phyloP scores from a whole-genome alignment of 2,113 vertebrate species.

The Polypterus bichir region DNA sequence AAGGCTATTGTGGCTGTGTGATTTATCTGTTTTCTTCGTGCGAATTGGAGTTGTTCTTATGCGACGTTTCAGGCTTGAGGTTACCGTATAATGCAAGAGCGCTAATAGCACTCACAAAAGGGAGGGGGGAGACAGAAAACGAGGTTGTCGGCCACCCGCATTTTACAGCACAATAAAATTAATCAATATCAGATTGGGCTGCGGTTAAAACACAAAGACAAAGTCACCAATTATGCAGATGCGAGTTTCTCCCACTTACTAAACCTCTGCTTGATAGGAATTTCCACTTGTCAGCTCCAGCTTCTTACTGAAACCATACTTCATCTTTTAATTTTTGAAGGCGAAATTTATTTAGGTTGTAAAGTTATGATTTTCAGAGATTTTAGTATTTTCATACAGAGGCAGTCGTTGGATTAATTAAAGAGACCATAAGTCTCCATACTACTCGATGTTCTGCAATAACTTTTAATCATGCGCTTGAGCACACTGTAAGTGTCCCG shows the following conservation, averaged over 20 bases:
- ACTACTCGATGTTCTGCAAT: too few species aligned
- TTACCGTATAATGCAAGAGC: too few species aligned
- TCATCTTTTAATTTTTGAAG: background rate
- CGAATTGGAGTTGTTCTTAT: too few species aligned
- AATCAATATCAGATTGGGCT: conserved; percentile 51
- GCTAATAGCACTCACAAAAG: too few species aligned
- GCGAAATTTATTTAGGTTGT: background rate
- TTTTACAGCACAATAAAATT: conserved; percentile 50
- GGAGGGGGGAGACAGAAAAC: conserved; percentile 17
- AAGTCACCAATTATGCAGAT: conserved; percentile 23
- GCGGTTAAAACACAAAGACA: conserved; percentile 32
- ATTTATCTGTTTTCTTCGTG: too few species aligned
- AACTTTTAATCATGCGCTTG: too few species aligned
- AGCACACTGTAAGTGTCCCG: too few species aligned
- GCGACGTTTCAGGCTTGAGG: too few species aligned
- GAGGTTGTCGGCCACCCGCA: conserved; percentile 48
- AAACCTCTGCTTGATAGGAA: conserved; percentile 17
- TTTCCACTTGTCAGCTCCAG: conserved; percentile 21
- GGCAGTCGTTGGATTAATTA: too few species aligned
- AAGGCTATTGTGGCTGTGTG: too few species aligned
- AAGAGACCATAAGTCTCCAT: too few species aligned
- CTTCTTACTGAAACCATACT: conserved; percentile 10
- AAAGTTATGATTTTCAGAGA: background rate
- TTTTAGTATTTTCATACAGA: too few species aligned
- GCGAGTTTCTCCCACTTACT: conserved; percentile 28